A percentile compares a stretch with the other conserved stretches of the same genome.
Evolutionary conservation across 1,140 invertebrate species (phyloP).

Genomic region (Coelopa frigida): DNA sequence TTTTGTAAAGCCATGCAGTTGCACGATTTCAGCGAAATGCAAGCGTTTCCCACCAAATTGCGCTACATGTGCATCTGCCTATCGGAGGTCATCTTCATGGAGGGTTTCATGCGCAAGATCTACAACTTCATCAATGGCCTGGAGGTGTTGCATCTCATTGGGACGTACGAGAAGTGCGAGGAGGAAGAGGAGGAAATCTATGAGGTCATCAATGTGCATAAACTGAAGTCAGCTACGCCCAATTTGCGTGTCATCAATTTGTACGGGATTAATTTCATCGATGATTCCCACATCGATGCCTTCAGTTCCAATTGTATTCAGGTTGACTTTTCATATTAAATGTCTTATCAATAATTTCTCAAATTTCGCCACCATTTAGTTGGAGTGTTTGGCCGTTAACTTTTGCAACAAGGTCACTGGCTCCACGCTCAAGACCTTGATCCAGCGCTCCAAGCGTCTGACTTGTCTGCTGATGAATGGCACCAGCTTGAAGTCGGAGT

Average conservation of each 20-base stretch:
- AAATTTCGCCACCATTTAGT: too few species aligned
- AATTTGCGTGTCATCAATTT: slow-evolving; percentile 92
- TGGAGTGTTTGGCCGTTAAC: slow-evolving; percentile 95
- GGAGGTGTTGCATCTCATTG: slow-evolving; percentile 96
- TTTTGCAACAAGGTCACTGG: slow-evolving; percentile 96
- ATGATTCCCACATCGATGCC: slow-evolving; percentile 97
- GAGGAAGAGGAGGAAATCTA: slow-evolving; percentile 99
- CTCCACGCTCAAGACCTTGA: slow-evolving; percentile 88
- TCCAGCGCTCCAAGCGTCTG: slow-evolving; percentile 88
- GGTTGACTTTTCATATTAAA: too few species aligned
- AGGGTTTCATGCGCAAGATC: slow-evolving; percentile 99
- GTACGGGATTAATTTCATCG: slow-evolving; percentile 96
- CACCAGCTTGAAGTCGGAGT: slow-evolving; percentile 84
- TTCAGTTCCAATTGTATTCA: slow-evolving; percentile 93
- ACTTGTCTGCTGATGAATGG: slow-evolving; percentile 92
- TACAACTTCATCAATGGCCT: slow-evolving; percentile 99
- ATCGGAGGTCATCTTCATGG: slow-evolving; percentile 96
- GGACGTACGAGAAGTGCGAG: slow-evolving; percentile 97
- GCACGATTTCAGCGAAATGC: slow-evolving; percentile 98
- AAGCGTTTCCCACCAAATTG: slow-evolving; percentile 96
- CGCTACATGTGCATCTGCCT: slow-evolving; percentile 95
- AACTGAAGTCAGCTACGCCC: slow-evolving; percentile 91
- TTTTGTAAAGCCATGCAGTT: slow-evolving; percentile 81
- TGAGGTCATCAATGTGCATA: slow-evolving; percentile 98
- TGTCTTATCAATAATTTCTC: too few species aligned